Conservation (phyloP, 2,888 invertebrate species). For the Ectropis crepuscularia region DNA sequence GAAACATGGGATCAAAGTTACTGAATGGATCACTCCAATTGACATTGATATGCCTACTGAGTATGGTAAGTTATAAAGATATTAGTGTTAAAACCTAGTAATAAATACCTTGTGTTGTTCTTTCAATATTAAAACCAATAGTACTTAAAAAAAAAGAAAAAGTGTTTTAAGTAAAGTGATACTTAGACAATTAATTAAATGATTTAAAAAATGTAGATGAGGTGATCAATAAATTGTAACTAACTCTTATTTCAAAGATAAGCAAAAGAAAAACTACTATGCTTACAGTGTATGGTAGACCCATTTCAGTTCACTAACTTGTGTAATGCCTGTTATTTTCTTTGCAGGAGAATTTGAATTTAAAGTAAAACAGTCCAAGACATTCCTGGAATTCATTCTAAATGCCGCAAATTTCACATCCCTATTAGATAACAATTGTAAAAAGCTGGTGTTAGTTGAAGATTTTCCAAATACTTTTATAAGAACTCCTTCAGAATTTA, state of each 20-base stretch:
- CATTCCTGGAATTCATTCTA: conserved; percentile 91
- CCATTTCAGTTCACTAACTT: no score
- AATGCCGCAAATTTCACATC: conserved; percentile 91
- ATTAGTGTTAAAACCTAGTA: no score
- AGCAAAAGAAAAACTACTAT: no score
- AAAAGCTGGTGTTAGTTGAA: conserved; percentile 88
- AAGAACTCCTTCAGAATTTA: conserved; percentile 87
- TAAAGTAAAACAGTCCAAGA: conserved; percentile 86
- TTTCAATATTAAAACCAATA: background rate
- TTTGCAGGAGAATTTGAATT: conserved; percentile 75
- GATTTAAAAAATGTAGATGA: no score
- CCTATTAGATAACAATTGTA: conserved; percentile 79
- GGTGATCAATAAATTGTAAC: no score
- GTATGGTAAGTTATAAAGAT: conserved; percentile 59
- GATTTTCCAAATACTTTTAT: conserved; percentile 93
- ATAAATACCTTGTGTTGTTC: background rate
- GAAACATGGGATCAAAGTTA: conserved; percentile 84
- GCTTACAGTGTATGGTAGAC: no score
- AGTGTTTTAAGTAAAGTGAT: no score
- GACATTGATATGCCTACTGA: conserved; percentile 87
- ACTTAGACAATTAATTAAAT: no score
- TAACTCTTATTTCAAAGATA: no score
- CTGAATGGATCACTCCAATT: conserved; percentile 94
- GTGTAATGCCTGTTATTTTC: background rate
- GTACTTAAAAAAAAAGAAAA: background rate